Evolutionary conservation across 2,113 vertebrate genomes (phyloP).

Genomic region (Cyprinodon brontotheroides): DNA sequence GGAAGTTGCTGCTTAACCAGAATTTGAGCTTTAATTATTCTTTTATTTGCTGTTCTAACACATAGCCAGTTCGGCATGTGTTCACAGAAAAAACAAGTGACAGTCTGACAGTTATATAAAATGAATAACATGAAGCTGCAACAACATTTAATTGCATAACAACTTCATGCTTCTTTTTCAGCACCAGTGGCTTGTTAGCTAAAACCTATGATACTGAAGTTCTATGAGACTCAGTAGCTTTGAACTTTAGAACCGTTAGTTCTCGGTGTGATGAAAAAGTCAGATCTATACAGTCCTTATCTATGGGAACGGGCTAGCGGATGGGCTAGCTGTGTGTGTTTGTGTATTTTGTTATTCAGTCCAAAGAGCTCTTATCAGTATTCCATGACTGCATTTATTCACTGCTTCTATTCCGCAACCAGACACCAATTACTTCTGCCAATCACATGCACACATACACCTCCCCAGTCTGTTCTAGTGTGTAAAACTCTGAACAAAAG

Average conservation of each 20-base stretch:
- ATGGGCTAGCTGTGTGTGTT: slow-evolving; percentile 11
- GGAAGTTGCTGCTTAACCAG: no score
- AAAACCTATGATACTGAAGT: no score
- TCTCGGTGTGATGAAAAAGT: not conserved
- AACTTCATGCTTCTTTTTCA: not conserved
- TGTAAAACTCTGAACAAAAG: slow-evolving; percentile 37
- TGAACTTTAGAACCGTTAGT: no score
- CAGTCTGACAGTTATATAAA: no score
- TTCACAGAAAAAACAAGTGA: no score
- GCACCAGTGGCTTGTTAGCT: not conserved
- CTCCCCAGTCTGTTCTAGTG: slow-evolving; percentile 7
- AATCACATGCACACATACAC: slow-evolving; percentile 48
- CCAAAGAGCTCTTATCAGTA: slow-evolving; percentile 49
- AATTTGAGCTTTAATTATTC: no score
- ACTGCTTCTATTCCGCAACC: slow-evolving; percentile 50
- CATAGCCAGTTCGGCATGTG: no score
- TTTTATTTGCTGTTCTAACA: no score
- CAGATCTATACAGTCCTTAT: not conserved
- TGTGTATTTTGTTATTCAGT: slow-evolving; percentile 50
- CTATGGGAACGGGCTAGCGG: not conserved
- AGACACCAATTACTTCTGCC: slow-evolving; percentile 73
- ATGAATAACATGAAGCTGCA: no score
- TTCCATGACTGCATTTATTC: slow-evolving; percentile 59
- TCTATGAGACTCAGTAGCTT: no score
- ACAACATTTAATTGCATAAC: not conserved